Evolutionary conservation across 2,797 vertebrate genomes (phyloP), one percentile per base, ranked within the genome.

Genomic region (Erpetoichthys calabaricus): DNA sequence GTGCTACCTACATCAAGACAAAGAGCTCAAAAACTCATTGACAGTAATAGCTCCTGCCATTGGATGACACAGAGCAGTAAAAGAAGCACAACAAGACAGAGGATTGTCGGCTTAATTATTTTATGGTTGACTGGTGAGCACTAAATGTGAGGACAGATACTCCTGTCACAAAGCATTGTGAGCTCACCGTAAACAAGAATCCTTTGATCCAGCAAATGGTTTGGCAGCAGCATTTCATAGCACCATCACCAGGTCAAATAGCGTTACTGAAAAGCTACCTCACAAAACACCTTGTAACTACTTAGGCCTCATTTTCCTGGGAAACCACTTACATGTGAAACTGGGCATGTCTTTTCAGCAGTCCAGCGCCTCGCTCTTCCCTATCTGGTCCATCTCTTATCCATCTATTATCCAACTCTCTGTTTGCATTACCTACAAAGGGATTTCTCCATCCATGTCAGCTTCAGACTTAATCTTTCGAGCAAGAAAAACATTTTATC

Each of bases 121-220:
- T 79, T 78, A 77, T 65, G 70, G 69, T 71, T 71, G 67, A 45
- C 60, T 69, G 64, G 71, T 59, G 68, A 73, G 63, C 66, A 70
- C 62, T 68, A 65, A 68, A 70, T 45, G 73, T 70, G 75, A 71
- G 71, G 76, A 70, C 59, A 68, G 65, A 62, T 67, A 47, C 58
- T 63, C 45, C 60, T 65, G 69, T 60, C 62, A 60, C 42, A 63
- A 72, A 69, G 68, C 70, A 70, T 68, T 62, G 59, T 60, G 65
- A 62, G 64, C 55, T 60, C 56, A 71, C 51, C 56, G 68, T 74
- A 68, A 77, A 75, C 63, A 71, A 67, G 51, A 70, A 57, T 68
- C 45, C 77, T 80, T 78, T 84, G 76, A 79, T 76, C 75, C 45
- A 4, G 67, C 67, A 68, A 67, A 75, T 70, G 66, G 71, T 65